These are phyloP conservation scores for Sinodicranocentrus sp. DNA, from an alignment of 2,888 invertebrate species.

Conservation along the genomic window DNA sequence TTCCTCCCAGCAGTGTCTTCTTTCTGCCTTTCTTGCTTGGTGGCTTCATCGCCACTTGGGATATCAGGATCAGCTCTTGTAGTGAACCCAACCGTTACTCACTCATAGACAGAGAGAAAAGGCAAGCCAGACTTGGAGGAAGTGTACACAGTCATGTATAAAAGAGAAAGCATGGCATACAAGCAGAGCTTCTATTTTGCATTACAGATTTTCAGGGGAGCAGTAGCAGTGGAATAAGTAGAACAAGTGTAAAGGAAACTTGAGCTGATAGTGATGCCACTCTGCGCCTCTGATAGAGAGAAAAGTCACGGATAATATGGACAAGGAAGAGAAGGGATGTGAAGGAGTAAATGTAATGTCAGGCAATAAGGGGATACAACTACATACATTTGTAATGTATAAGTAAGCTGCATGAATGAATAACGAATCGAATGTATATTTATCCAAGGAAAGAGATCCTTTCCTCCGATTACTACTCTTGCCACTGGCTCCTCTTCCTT, in stretches of 20 bases:
- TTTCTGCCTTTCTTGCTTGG: constrained; percentile 29
- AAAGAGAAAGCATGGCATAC: background rate
- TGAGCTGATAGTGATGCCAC: constrained; percentile 35
- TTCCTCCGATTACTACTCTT: constrained; percentile 59
- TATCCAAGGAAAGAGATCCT: constrained; percentile 49
- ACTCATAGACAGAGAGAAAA: constrained; percentile 52
- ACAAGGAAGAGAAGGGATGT: constrained; percentile 9
- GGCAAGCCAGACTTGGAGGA: background rate
- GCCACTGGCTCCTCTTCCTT: constrained; percentile 39
- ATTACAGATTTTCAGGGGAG: constrained; percentile 59
- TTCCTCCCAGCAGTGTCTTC: constrained; percentile 19
- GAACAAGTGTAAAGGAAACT: constrained; percentile 50
- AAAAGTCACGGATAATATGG: no score
- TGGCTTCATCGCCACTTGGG: constrained; percentile 53
- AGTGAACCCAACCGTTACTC: constrained; percentile 59
- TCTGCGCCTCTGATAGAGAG: constrained; percentile 11
- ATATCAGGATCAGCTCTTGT: constrained; percentile 54
- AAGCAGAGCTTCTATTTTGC: constrained; percentile 44
- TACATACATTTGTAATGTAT: constrained; percentile 5
- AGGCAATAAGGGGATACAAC: background rate
- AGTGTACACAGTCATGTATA: background rate
- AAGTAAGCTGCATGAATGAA: constrained; percentile 14
- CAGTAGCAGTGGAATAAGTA: constrained; percentile 33
- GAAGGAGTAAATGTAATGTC: no score
- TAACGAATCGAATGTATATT: constrained; percentile 39